A percentile compares a stretch with the other conserved stretches of the same genome.
Conservation (phyloP, 2,113 vertebrate genomes). For the Galbula dea region DNA sequence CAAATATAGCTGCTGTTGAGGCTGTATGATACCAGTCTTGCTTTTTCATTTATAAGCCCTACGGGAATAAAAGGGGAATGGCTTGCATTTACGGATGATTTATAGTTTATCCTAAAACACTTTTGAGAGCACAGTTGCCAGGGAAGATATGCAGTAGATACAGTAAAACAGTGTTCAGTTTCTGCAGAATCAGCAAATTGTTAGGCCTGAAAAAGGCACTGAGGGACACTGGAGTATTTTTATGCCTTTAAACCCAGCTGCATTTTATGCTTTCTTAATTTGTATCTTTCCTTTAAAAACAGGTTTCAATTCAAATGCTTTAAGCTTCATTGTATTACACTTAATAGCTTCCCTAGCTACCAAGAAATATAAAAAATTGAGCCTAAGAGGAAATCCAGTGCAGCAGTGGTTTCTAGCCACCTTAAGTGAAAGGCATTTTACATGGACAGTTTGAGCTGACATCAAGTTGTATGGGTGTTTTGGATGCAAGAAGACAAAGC, state of each 20-base stretch:
- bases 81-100: background rate
- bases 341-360: background rate
- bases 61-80: background rate
- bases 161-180: background rate
- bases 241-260: background rate
- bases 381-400: background rate
- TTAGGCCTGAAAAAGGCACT: background rate
- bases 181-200: background rate
- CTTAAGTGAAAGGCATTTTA: background rate
- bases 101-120: background rate
- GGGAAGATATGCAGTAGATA: fast-evolving
- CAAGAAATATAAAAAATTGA: background rate
- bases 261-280: background rate
- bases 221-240: background rate
- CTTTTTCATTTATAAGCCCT: background rate
- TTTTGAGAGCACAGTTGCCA: background rate
- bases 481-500: background rate
- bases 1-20: background rate
- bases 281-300: background rate
- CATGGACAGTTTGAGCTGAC: background rate
- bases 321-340: background rate
- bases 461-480: background rate
- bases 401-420: background rate
- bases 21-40: background rate
- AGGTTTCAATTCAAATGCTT: background rate